Evolutionary conservation across 2,797 vertebrate species (phyloP), one percentile per base, ranked within the genome.

Genomic region (Sebastes variabilis): DNA sequence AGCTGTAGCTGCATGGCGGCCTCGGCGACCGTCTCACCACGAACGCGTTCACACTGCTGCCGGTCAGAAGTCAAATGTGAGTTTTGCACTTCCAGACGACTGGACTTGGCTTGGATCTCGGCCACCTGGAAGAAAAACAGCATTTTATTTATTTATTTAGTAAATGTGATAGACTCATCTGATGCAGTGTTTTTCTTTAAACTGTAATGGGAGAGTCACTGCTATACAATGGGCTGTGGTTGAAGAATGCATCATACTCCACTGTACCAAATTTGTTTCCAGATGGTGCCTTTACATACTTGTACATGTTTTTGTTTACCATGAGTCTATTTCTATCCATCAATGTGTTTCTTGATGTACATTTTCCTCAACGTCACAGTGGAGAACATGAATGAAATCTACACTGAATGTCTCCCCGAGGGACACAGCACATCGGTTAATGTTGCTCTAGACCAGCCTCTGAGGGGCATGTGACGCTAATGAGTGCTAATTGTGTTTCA

Each of bases 21-120:
- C 13, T 91, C 73, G 0, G 72, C 36, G 0, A 32, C 13, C 0
- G 66, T 36, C 12, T 87, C 80, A 0, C 25, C 76, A 16, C 18
- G 75, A 9, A 1, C 87, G 2, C 4, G 52, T 18, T 72, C 68
- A 64, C 95, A 96, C 73, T 86, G 70, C 77, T 88, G 60, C 67
- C 93, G 74, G 4, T 94, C 90, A 1, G 84, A n/a, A 11, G 29
- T 83, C 49, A 94, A 18, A 4, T 86, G 73, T 0, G 4, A 11
- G 77, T 91, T 96, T 29, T 91, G 66, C n/a, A 94, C 94, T 42
- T 95, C 92, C 82, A 95, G 74, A 2, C 56, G 67, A 73, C 94
- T 96, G 83, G 95, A 96, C 71, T 60, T 29, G 7, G 22, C 52
- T 58, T 95, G 94, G 80, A 96, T 95, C 24, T 87, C 25, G 3